Evolutionary conservation across 2,113 vertebrate genomes (phyloP).

Genomic region (Pleuronectes platessa): DNA sequence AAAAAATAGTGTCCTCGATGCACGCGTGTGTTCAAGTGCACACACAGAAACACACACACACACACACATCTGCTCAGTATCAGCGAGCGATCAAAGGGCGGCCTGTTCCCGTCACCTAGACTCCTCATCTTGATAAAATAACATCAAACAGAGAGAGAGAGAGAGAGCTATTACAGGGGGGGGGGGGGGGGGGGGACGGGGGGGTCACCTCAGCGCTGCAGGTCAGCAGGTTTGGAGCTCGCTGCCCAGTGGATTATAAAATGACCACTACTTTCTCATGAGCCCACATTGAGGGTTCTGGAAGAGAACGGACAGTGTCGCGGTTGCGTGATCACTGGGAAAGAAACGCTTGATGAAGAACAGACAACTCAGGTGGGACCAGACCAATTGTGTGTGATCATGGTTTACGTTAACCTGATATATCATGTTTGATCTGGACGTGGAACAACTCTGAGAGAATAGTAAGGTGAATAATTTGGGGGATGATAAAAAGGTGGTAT

Average conservation of each 20-base stretch:
- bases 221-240: conserved; percentile 52
- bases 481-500: too few species aligned
- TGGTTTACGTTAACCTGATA: background rate
- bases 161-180: conserved; percentile 34
- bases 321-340: background rate
- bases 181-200: too few species aligned
- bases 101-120: conserved; percentile 45
- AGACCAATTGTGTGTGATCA: background rate
- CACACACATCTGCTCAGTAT: background rate
- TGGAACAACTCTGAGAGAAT: background rate
- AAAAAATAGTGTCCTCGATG: conserved; percentile 36
- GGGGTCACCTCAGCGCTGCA: conserved; percentile 36
- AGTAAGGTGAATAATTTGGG: too few species aligned
- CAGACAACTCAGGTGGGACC: conserved; percentile 1
- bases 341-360: background rate
- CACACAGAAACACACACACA: background rate
- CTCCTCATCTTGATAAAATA: conserved; percentile 46
- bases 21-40: conserved; percentile 1
- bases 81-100: conserved; percentile 68
- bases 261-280: conserved; percentile 41
- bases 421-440: background rate
- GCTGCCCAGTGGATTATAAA: conserved; percentile 32
- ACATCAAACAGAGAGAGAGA: conserved; percentile 47
- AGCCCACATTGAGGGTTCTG: conserved; percentile 14
- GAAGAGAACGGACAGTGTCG: background rate